phyloP scores from a whole-genome alignment of 23 tunicate species.

The Aplidium turbinatum region DNA sequence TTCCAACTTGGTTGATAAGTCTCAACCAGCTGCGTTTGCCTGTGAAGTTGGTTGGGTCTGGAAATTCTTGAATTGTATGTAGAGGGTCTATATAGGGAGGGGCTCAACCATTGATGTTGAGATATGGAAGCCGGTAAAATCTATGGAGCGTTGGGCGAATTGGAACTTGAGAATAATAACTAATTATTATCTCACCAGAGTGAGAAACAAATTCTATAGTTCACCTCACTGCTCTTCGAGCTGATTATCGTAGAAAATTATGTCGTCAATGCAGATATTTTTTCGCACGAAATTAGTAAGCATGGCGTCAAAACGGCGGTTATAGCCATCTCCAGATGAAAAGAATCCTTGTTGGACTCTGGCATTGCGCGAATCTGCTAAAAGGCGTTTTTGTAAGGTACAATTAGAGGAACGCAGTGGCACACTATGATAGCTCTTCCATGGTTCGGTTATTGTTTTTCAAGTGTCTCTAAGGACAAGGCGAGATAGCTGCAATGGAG shows the following conservation, averaged over 20 bases:
- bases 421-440: conserved; percentile 44
- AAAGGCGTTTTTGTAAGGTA: conserved; percentile 23
- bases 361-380: conserved; percentile 1
- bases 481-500: conserved; percentile 26
- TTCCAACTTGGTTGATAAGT: background rate
- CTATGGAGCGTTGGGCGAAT: background rate
- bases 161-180: conserved; percentile 10
- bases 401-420: conserved; percentile 17
- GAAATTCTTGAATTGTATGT: too few species aligned
- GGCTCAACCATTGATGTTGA: background rate
- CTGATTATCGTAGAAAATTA: conserved; percentile 4
- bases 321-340: conserved; percentile 32
- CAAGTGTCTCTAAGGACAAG: conserved; percentile 14
- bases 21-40: conserved; percentile 13
- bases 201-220: conserved; percentile 5
- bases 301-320: conserved; percentile 33
- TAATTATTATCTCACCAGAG: background rate
- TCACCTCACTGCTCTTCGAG: conserved; percentile 13
- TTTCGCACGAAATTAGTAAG: conserved; percentile 1
- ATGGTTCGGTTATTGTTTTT: conserved; percentile 25
- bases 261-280: conserved; percentile 40
- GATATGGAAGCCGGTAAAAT: conserved; percentile 20
- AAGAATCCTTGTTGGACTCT: conserved; percentile 33
- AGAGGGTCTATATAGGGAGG: background rate
- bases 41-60: too few species aligned